phyloP scores from a whole-genome alignment of 2,113 vertebrate species.

The Turdus rufiventris region DNA sequence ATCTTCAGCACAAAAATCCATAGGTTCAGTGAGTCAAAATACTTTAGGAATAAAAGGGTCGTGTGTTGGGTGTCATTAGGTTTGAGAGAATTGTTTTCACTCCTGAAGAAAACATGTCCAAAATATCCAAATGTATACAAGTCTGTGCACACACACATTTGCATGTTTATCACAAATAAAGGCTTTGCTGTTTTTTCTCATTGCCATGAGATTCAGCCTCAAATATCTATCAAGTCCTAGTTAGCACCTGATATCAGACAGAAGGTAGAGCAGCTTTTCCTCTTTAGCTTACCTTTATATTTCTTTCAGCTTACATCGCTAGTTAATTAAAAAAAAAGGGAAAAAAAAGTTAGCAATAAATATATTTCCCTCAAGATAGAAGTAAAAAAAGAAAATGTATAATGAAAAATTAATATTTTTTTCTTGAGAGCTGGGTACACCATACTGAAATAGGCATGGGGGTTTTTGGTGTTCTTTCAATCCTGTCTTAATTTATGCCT shows the following conservation, averaged over 20 bases:
- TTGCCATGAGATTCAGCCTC: background rate
- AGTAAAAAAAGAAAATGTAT: background rate
- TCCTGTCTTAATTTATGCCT: background rate
- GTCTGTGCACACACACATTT: accelerated
- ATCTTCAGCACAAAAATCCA: background rate
- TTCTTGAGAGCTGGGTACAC: background rate
- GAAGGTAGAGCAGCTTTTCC: background rate
- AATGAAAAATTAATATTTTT: background rate
- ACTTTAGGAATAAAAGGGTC: background rate
- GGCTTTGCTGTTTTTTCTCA: background rate
- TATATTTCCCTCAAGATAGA: background rate
- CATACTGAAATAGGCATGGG: background rate
- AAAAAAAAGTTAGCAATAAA: background rate
- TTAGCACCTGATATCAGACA: background rate
- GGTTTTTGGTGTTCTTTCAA: background rate
- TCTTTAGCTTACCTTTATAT: background rate
- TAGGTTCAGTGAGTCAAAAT: background rate
- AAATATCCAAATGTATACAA: accelerated
- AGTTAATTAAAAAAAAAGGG: background rate
- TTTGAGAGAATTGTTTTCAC: background rate
- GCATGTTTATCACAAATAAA: background rate
- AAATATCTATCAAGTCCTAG: background rate
- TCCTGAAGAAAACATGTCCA: background rate
- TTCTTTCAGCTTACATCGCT: background rate
- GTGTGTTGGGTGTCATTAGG: background rate